Conservation (phyloP, 1,140 invertebrate species). For the Thalassaphorura encarpata region DNA sequence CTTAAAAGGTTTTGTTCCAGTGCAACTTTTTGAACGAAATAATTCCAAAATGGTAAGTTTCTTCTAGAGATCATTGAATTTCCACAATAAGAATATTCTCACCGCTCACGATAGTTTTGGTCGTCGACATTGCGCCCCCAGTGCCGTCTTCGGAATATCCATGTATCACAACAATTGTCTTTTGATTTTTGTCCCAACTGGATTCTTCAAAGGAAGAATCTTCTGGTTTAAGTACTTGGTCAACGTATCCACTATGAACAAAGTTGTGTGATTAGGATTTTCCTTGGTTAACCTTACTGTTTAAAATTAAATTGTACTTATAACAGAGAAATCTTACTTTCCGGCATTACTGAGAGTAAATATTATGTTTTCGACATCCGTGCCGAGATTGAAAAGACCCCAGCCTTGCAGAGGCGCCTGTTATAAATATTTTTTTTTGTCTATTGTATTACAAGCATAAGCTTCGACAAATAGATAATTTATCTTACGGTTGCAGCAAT, state of each 20-base stretch:
- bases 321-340: neutral
- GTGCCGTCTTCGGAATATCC: slow-evolving; percentile 2
- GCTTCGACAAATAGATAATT: too few species aligned
- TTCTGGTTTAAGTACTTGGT: neutral
- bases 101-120: slow-evolving; percentile 6
- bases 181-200: neutral
- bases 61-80: neutral
- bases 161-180: slow-evolving; percentile 1
- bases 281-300: neutral
- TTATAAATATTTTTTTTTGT: too few species aligned
- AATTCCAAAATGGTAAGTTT: too few species aligned
- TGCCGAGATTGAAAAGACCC: slow-evolving; percentile 3
- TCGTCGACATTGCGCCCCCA: neutral
- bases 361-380: neutral
- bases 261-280: neutral
- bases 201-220: neutral
- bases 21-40: too few species aligned
- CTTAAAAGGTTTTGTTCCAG: too few species aligned
- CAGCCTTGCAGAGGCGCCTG: too few species aligned
- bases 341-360: neutral
- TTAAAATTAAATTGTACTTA: neutral
- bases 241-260: neutral
- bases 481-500: too few species aligned
- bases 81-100: neutral
- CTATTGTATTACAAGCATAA: too few species aligned